phyloP scores from a whole-genome alignment of 1,140 invertebrate species.

The Himalopsyche phryganea region DNA sequence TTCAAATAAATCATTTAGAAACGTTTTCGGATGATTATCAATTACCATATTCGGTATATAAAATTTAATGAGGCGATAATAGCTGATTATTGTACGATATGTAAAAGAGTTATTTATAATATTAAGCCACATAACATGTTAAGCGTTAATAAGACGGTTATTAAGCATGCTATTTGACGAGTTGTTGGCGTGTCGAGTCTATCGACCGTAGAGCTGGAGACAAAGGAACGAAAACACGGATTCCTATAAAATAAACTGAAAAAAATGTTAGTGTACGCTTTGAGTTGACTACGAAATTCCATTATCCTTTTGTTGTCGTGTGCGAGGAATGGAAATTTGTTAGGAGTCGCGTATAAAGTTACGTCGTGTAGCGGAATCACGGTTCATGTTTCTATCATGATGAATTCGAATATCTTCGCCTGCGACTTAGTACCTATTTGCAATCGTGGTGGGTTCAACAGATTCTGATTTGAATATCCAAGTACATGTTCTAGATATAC shows the following conservation, averaged over 20 bases:
- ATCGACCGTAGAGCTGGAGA: constrained; percentile 4
- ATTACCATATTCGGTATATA: no score
- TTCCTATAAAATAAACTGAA: constrained; percentile 22
- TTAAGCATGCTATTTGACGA: no score
- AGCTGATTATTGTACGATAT: no score
- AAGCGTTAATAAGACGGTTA: no score
- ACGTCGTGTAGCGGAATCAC: constrained; percentile 1
- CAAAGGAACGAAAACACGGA: constrained; percentile 30
- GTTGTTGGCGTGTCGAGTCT: no score
- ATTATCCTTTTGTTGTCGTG: constrained; percentile 32
- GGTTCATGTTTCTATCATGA: constrained; percentile 26
- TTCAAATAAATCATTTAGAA: no score
- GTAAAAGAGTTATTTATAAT: no score
- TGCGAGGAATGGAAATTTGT: constrained; percentile 31
- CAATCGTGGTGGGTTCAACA: constrained; percentile 1
- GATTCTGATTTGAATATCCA: no score
- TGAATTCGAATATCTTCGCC: constrained; percentile 30
- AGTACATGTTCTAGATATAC: no score
- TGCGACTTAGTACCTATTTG: constrained; percentile 15
- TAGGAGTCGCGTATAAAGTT: constrained; percentile 9
- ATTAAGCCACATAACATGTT: no score
- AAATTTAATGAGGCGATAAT: no score
- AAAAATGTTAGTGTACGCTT: constrained; percentile 11
- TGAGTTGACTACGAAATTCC: constrained; percentile 32
- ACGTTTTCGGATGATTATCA: no score